Evolutionary conservation across 2,797 vertebrate species (phyloP).

Genomic region (Diplodus puntazzo): DNA sequence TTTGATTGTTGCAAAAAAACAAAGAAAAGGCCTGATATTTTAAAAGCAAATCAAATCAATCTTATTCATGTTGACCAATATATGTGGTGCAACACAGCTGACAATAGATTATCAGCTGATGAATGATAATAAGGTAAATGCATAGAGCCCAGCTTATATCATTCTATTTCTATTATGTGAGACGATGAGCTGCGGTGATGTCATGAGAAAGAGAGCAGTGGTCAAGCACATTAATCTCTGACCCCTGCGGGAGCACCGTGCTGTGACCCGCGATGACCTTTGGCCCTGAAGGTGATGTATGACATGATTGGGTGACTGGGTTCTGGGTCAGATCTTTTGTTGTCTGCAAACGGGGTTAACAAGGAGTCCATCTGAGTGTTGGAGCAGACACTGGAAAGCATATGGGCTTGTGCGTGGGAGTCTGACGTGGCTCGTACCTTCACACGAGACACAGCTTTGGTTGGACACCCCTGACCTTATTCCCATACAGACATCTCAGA

Average conservation of each 20-base stretch:
- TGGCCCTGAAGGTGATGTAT: slow-evolving; percentile 55
- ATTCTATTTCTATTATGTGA: background rate
- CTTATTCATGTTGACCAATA: too few species aligned
- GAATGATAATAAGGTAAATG: too few species aligned
- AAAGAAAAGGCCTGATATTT: background rate
- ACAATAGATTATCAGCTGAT: background rate
- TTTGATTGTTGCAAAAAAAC: background rate
- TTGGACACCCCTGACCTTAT: slow-evolving; percentile 63
- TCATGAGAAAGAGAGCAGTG: slow-evolving; percentile 70
- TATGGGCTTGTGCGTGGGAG: slow-evolving; percentile 39
- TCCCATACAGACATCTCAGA: slow-evolving; percentile 48
- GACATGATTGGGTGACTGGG: slow-evolving; percentile 64
- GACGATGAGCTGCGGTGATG: slow-evolving; percentile 40
- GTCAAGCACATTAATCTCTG: slow-evolving; percentile 68
- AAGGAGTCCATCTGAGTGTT: slow-evolving; percentile 47
- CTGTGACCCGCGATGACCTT: slow-evolving; percentile 65
- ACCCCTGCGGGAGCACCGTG: slow-evolving; percentile 52
- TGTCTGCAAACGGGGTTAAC: slow-evolving; percentile 62
- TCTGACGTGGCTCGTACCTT: slow-evolving; percentile 29
- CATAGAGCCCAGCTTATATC: background rate
- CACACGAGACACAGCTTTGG: slow-evolving; percentile 63
- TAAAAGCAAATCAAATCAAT: background rate
- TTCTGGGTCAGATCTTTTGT: slow-evolving; percentile 75
- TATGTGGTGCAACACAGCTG: background rate
- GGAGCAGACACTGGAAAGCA: slow-evolving; percentile 40